phyloP scores from a whole-genome alignment of 2,113 vertebrate species.

The Salminus brasiliensis region DNA sequence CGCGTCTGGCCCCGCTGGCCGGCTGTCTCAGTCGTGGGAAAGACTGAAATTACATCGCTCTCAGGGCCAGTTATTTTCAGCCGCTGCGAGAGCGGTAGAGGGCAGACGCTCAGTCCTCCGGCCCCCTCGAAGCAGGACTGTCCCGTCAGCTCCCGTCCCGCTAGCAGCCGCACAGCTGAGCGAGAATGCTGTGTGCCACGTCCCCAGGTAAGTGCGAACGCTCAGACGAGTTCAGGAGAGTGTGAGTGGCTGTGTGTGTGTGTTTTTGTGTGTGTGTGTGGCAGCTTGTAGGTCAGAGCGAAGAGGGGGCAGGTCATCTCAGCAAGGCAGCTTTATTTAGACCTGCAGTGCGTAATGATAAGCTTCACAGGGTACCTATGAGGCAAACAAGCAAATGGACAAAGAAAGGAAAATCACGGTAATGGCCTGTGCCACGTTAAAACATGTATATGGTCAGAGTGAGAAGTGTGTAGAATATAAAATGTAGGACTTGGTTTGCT shows the following conservation, averaged over 20 bases:
- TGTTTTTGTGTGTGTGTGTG: constrained; percentile 19
- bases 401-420: background rate
- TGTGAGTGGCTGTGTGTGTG: constrained; percentile 55
- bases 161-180: constrained; percentile 60
- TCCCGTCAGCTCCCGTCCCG: constrained; percentile 61
- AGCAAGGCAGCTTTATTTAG: constrained; percentile 53
- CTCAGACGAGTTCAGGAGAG: constrained; percentile 1
- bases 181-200: constrained; percentile 77
- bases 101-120: constrained; percentile 72
- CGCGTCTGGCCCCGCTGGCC: constrained; percentile 59
- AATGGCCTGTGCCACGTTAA: background rate
- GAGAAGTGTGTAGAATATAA: too few species aligned
- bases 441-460: background rate
- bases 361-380: background rate
- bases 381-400: background rate
- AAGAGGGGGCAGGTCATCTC: constrained; percentile 30
- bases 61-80: constrained; percentile 80
- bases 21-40: constrained; percentile 78
- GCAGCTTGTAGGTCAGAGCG: constrained; percentile 53
- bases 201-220: constrained; percentile 71
- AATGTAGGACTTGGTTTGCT: too few species aligned
- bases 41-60: constrained; percentile 85
- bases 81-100: constrained; percentile 71
- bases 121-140: constrained; percentile 67
- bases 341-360: constrained; percentile 9